Evolutionary conservation across 2,797 vertebrate genomes (phyloP).

Genomic region (Hippoglossus hippoglossus): DNA sequence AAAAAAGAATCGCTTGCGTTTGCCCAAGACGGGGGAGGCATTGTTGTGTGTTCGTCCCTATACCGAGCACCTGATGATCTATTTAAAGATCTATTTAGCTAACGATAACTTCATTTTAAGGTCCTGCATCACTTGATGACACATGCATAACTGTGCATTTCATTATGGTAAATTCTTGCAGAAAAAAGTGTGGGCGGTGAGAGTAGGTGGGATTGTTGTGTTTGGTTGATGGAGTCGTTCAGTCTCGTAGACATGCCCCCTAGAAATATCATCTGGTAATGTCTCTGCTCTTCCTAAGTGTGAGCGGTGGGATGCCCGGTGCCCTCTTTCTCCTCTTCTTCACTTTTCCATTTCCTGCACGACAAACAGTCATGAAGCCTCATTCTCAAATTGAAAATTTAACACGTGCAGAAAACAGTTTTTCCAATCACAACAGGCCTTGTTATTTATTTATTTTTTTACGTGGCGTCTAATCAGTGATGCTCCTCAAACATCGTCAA

Average conservation of each 20-base stretch:
- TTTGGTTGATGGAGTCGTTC: conserved; percentile 63
- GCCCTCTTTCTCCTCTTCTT: neutral
- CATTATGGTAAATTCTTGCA: conserved; percentile 67
- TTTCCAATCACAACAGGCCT: conserved; percentile 47
- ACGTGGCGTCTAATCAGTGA: conserved; percentile 32
- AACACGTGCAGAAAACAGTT: conserved; percentile 20
- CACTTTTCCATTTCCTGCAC: conserved; percentile 32
- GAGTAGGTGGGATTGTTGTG: conserved; percentile 24
- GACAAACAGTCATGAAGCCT: conserved; percentile 34
- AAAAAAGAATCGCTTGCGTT: neutral
- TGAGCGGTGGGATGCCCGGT: conserved; percentile 19
- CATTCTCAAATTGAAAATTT: conserved; percentile 40
- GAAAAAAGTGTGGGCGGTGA: conserved; percentile 26
- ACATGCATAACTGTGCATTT: conserved; percentile 66
- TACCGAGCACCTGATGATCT: conserved; percentile 59
- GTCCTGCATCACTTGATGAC: conserved; percentile 56
- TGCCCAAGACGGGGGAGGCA: neutral
- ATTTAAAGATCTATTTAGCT: conserved; percentile 51
- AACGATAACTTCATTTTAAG: conserved; percentile 62
- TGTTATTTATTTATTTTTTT: conserved; percentile 14
- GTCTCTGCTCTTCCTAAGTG: conserved; percentile 35
- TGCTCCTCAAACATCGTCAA: conserved; percentile 48
- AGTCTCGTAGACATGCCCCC: conserved; percentile 51
- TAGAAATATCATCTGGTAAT: conserved; percentile 55
- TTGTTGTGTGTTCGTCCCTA: conserved; percentile 15